Conservation (phyloP, 2,888 invertebrate genomes). For the Adineta ricciae region DNA sequence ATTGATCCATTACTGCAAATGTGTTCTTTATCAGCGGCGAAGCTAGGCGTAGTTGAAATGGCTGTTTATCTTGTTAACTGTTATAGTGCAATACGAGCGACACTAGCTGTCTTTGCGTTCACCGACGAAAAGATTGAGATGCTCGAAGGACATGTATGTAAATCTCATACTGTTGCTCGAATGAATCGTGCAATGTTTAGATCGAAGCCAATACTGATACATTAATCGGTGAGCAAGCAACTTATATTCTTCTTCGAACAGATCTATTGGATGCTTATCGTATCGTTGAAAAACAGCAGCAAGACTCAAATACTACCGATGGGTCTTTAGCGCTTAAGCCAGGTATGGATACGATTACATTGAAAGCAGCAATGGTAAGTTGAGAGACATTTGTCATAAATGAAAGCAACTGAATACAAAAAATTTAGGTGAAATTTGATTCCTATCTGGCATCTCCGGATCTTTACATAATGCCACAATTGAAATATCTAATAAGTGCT, state of each 20-base stretch:
- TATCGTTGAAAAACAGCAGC: constrained; percentile 42
- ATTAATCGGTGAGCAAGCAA: constrained; percentile 85
- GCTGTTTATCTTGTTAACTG: constrained; percentile 89
- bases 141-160: constrained; percentile 52
- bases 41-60: constrained; percentile 81
- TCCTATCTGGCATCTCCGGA: constrained; percentile 74
- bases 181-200: constrained; percentile 45
- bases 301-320: constrained; percentile 44
- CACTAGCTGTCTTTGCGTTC: constrained; percentile 77
- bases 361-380: constrained; percentile 56
- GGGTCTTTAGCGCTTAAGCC: constrained; percentile 64
- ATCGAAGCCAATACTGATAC: constrained; percentile 91
- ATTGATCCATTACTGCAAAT: constrained; percentile 76
- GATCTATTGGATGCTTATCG: constrained; percentile 84
- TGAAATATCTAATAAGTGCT: constrained; percentile 70
- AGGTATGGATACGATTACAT: constrained; percentile 73
- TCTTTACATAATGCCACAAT: constrained; percentile 70
- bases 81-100: constrained; percentile 78
- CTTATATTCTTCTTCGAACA: constrained; percentile 79
- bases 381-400: background rate
- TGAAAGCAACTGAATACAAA: constrained; percentile 10
- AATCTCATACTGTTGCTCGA: background rate
- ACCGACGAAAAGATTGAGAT: constrained; percentile 80
- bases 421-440: constrained; percentile 68
- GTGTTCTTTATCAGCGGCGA: constrained; percentile 82